Evolutionary conservation across 2,113 vertebrate genomes (phyloP).

Genomic region (Montifringilla adamsi): DNA sequence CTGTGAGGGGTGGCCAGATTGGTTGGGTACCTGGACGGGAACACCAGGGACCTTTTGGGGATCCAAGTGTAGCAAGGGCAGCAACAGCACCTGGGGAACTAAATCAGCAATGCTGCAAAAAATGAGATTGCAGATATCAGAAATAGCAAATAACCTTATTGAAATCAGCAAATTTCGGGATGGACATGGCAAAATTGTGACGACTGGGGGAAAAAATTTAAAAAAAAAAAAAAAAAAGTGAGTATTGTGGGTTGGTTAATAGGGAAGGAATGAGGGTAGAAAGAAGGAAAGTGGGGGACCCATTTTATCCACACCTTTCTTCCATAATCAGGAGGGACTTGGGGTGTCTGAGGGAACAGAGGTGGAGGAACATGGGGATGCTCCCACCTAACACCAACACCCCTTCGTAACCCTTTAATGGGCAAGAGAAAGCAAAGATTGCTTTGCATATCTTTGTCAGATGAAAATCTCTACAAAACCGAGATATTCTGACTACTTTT

Average conservation of each 20-base stretch:
- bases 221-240: neutral
- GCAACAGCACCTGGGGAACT: neutral
- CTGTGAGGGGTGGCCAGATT: neutral
- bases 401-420: neutral
- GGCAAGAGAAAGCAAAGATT: neutral
- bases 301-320: neutral
- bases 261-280: neutral
- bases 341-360: neutral
- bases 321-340: neutral
- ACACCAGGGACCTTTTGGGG: neutral
- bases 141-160: neutral
- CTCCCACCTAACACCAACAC: neutral
- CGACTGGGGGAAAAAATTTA: neutral
- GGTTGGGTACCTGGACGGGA: neutral
- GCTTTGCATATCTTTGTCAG: neutral
- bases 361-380: neutral
- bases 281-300: neutral
- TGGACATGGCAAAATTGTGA: neutral
- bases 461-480: neutral
- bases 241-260: neutral
- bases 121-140: neutral
- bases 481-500: neutral
- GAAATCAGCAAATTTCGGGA: neutral
- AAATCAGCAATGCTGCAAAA: neutral
- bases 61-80: neutral